Evolutionary conservation across 2,888 invertebrate species (phyloP).

Genomic region (Hecatera dysodea): DNA sequence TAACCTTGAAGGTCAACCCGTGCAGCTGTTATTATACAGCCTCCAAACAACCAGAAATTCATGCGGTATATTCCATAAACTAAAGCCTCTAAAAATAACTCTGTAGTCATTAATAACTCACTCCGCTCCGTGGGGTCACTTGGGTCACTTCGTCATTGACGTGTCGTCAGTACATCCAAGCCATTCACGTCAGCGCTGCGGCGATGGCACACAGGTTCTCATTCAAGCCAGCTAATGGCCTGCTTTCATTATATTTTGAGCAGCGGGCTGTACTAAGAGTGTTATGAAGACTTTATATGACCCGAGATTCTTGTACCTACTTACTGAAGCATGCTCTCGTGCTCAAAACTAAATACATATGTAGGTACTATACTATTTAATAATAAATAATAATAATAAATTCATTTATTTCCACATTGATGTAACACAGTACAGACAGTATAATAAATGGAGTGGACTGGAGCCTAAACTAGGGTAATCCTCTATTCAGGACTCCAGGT

Average conservation of each 20-base stretch:
- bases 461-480: too few relatives aligned
- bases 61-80: too few relatives aligned
- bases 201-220: slow-evolving; percentile 3
- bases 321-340: not conserved
- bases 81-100: slow-evolving; percentile 8
- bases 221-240: slow-evolving; percentile 34
- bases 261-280: not conserved
- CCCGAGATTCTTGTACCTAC: not conserved
- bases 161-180: not conserved
- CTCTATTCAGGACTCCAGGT: too few relatives aligned
- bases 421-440: too few relatives aligned
- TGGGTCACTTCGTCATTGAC: not conserved
- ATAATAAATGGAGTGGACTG: too few relatives aligned
- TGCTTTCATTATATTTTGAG: slow-evolving; percentile 22
- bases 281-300: not conserved
- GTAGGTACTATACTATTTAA: too few relatives aligned
- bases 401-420: too few relatives aligned
- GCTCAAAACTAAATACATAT: not conserved
- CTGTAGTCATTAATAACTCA: not conserved
- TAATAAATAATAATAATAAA: too few relatives aligned
- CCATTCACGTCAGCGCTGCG: not conserved
- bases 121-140: not conserved
- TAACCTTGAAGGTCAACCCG: too few relatives aligned
- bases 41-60: too few relatives aligned
- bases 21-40: too few relatives aligned